Conservation (phyloP, 2,113 vertebrate genomes). For the Eretmochelys imbricata region DNA sequence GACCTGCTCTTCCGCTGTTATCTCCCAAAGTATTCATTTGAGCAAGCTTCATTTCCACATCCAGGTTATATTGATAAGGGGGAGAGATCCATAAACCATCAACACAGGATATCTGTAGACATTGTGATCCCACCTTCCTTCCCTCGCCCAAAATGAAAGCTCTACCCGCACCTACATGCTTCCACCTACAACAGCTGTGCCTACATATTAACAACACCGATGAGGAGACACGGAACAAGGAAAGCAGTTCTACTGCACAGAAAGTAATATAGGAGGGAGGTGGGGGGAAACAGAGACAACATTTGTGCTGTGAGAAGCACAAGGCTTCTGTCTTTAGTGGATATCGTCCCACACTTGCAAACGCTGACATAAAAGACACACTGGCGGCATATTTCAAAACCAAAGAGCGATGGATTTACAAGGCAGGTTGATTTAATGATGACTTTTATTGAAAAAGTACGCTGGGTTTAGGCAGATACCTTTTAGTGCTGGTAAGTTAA, state of each 20-base stretch:
- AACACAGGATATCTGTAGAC: conserved; percentile 39
- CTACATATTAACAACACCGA: not conserved
- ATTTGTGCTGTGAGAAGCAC: conserved; percentile 18
- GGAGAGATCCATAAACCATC: conserved; percentile 11
- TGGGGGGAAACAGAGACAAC: conserved; percentile 21
- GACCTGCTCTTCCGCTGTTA: not conserved
- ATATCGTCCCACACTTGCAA: conserved; percentile 70
- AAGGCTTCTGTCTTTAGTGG: conserved; percentile 66
- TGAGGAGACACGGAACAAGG: not conserved
- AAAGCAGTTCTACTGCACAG: not conserved
- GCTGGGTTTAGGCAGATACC: conserved; percentile 83
- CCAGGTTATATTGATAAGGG: conserved; percentile 50
- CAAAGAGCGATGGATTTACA: conserved; percentile 85
- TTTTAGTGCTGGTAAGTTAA: conserved; percentile 85
- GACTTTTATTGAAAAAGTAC: conserved; percentile 86
- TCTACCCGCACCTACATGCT: rapidly evolving
- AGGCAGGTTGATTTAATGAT: conserved; percentile 87
- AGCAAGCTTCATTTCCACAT: conserved; percentile 67
- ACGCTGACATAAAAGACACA: conserved; percentile 78
- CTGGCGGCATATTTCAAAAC: conserved; percentile 81
- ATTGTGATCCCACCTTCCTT: conserved; percentile 33
- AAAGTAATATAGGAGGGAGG: conserved; percentile 7
- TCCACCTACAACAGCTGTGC: not conserved
- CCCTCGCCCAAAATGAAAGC: not conserved
- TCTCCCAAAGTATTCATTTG: conserved; percentile 4